A percentile compares a stretch with the other conserved stretches of the same genome.
These are phyloP conservation scores for Eustalomyia histrio DNA, from an alignment of 2,888 invertebrate species.

Conservation along the genomic window DNA sequence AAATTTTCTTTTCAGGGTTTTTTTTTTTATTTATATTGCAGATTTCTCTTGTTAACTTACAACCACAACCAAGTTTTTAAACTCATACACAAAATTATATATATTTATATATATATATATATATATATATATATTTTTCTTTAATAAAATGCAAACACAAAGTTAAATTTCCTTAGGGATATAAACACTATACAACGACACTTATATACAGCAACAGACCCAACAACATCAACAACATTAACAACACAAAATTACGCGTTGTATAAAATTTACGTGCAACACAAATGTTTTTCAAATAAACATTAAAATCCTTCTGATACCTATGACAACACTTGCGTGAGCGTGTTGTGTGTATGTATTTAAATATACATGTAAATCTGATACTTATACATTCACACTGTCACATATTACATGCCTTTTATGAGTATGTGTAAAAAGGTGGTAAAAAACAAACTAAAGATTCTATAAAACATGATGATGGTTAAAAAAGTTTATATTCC, in stretches of 20 bases:
- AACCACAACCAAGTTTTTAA: slow-evolving; percentile 45
- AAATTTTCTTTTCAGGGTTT: slow-evolving; percentile 27
- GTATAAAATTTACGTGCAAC: slow-evolving; percentile 29
- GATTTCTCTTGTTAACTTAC: slow-evolving; percentile 27
- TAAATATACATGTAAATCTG: background rate
- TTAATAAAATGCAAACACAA: slow-evolving; percentile 51
- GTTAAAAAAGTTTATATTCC: slow-evolving; percentile 3
- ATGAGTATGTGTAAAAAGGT: slow-evolving; percentile 28
- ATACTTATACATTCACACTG: background rate
- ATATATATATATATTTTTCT: background rate
- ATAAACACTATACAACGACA: slow-evolving; percentile 18
- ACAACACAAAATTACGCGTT: background rate
- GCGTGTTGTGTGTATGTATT: background rate
- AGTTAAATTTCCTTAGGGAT: slow-evolving; percentile 59
- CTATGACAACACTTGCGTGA: slow-evolving; percentile 31
- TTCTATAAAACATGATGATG: slow-evolving; percentile 8
- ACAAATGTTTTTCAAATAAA: slow-evolving; percentile 55
- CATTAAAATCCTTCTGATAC: slow-evolving; percentile 53
- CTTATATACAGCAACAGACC: background rate
- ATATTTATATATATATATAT: background rate
- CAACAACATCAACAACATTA: slow-evolving; percentile 7
- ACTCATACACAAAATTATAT: background rate
- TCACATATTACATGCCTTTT: background rate
- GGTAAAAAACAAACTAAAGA: slow-evolving; percentile 12
- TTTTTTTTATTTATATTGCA: slow-evolving; percentile 2